Evolutionary conservation across 2,888 invertebrate species (phyloP), one percentile per base, ranked within the genome.

Genomic region (Xanthorhoe spadicearia): DNA sequence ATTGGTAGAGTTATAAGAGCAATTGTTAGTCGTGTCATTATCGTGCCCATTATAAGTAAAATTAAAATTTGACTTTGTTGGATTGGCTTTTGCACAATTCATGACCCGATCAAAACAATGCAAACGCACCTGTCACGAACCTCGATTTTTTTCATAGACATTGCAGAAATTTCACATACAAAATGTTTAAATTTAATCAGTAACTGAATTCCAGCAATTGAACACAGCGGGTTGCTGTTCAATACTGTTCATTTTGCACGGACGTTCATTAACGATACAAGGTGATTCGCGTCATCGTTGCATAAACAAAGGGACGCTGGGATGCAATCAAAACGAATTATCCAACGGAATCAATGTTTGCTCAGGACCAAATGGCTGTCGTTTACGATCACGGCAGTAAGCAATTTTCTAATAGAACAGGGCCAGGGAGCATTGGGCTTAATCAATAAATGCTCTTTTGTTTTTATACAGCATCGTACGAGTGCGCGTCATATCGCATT

Each of bases 341-440:
- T 64, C 62, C 71, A 60, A 63, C 59, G 61, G 55, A 60, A 64
- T 71, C 70, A 76, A 73, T 81, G 77, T 80, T 81, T 78, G 71
- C 75, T 74, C 68, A 79, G 81, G 78, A 72, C 78, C 65, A 63
- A 71, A 72, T 72, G 57, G 71, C 66, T 68, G 72, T 70, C 74
- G 72, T 69, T 66, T 70, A 69, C 71, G 70, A 76, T 74, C 74
- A 67, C 71, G 76, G 76, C 71, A 67, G 79, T 76, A 73, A 76
- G 81, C 78, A 73, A 74, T 77, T 80, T 79, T 75, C 74, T 74
- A 72, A 74, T 74, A 72, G 72, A 74, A 68, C 66, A 69, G 65
- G 46, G 67, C 52, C 64, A 70, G 70, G 64, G 70, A 66, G 63
- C 67, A 61, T 64, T 69, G 66, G 61, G 61, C 62, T 70, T 70